Conservation (phyloP, 2,113 vertebrate species). For the Plestiodon gilberti region DNA sequence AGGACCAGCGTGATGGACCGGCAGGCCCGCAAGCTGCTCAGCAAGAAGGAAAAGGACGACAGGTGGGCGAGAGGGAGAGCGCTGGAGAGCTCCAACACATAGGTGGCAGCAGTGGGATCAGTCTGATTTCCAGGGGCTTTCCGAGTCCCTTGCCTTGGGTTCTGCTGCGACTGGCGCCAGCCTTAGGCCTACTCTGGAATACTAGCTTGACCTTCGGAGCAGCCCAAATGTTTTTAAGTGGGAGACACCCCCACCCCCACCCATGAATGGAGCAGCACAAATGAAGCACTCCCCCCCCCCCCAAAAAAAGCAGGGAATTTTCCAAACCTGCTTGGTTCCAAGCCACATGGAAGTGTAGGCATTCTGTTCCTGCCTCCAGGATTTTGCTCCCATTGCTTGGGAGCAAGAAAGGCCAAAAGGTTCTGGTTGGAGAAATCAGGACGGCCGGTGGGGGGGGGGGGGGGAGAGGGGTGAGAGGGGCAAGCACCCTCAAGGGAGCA, state of each 20-base stretch:
- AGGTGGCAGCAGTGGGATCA: not conserved
- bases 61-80: slow-evolving; percentile 65
- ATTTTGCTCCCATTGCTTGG: not conserved
- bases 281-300: not conserved
- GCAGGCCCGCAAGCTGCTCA: slow-evolving; percentile 86
- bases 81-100: too few relatives aligned
- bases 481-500: not conserved
- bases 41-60: slow-evolving; percentile 88
- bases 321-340: not conserved
- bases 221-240: not conserved
- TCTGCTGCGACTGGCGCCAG: too few relatives aligned
- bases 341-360: too few relatives aligned
- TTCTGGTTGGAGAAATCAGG: not conserved
- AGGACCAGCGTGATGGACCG: slow-evolving; percentile 93
- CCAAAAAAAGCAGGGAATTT: not conserved
- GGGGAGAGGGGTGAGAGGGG: not conserved
- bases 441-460: too few relatives aligned
- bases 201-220: not conserved
- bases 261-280: not conserved
- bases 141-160: too few relatives aligned
- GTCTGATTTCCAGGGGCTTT: too few relatives aligned
- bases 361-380: not conserved
- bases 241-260: not conserved
- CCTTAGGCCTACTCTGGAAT: not conserved
- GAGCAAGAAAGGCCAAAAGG: too few relatives aligned